Base-by-base conservation (phyloP, 2,113 vertebrate genomes). In the Ochotona princeps region DNA sequence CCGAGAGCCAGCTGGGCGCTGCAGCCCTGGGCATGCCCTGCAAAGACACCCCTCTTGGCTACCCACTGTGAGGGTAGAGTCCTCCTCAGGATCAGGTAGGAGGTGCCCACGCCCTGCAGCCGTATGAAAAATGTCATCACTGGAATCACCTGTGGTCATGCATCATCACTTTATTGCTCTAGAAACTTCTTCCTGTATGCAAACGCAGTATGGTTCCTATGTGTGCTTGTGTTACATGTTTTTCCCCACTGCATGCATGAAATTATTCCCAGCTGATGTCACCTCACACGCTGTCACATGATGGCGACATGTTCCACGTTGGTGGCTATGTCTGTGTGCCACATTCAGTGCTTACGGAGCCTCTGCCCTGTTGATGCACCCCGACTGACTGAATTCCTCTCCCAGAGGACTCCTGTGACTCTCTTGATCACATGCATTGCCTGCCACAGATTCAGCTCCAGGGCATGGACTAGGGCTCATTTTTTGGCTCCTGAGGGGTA, bases 71-170 rank as follows among this genome's bases (percentile, higher is more conserved):
- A 20, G 83, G 92, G 57, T 38, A 38, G 73, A 78, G 83, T 25
- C 49, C 10, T 85, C 74, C 72, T 5, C 49, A 5, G 44, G 12
- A 8, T 4, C 81, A 79, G 76, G 47, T 47, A 25, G 47, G 66
- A n/a, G 28, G 63, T 26, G n/a, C 20, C 30, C 0, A 0, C 20
- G 30, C 25, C 4, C n/a, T 18, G 15, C 32, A 72, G 63, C n/a
- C n/a, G n/a, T n/a, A n/a, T n/a, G n/a, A 23, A 93, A 74, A 92
- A 35, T 51, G 25, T 95, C 61, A 44, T 49, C n/a, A 25, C 74
- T 8, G 21, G 44, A 69, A 80, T 44, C 38, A 44, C 38, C 38
- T 44, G 38, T 44, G 38, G 38, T 88, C 73, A 28, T 30, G 76
- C 28, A 54, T 47, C 54, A 32, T 76, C 51, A 60, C 28, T 66